A percentile compares a stretch with the other conserved stretches of the same genome.
These are phyloP conservation scores for Drosophila rhopaloa DNA, from an alignment of 1,140 invertebrate species.

Conservation along the genomic window DNA sequence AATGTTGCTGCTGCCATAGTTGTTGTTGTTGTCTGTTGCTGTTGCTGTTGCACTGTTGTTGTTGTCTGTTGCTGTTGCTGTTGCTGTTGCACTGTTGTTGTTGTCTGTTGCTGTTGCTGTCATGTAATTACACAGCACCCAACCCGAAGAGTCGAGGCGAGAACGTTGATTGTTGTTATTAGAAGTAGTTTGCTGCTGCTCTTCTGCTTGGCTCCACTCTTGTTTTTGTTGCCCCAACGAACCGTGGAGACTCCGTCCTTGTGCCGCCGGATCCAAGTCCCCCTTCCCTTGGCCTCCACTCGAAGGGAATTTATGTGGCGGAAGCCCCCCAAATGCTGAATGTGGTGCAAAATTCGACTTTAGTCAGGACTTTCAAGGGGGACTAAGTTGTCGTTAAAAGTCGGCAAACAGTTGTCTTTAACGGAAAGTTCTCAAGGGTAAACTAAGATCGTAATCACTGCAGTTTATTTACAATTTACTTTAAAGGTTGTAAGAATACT, in stretches of 20 bases:
- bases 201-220: conserved; percentile 26
- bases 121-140: conserved; percentile 75
- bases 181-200: conserved; percentile 41
- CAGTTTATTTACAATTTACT: background rate
- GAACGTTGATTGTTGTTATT: conserved; percentile 53
- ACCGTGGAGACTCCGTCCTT: conserved; percentile 9
- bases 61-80: conserved; percentile 32
- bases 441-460: background rate
- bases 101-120: conserved; percentile 63
- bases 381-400: conserved; percentile 8
- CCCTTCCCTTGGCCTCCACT: conserved; percentile 18
- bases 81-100: conserved; percentile 25
- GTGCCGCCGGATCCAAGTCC: background rate
- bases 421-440: conserved; percentile 14
- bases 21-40: conserved; percentile 11
- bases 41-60: conserved; percentile 17
- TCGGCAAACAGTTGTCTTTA: conserved; percentile 5
- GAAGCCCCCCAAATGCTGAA: conserved; percentile 31
- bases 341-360: conserved; percentile 34
- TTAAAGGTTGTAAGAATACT: background rate
- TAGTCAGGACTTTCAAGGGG: conserved; percentile 12
- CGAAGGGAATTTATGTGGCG: conserved; percentile 40
- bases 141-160: conserved; percentile 24
- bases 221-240: conserved; percentile 5
- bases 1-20: conserved; percentile 45